These are phyloP conservation scores for Rousettus leschenaultii DNA, from an alignment of 2,113 vertebrate genomes.

Conservation along the genomic window DNA sequence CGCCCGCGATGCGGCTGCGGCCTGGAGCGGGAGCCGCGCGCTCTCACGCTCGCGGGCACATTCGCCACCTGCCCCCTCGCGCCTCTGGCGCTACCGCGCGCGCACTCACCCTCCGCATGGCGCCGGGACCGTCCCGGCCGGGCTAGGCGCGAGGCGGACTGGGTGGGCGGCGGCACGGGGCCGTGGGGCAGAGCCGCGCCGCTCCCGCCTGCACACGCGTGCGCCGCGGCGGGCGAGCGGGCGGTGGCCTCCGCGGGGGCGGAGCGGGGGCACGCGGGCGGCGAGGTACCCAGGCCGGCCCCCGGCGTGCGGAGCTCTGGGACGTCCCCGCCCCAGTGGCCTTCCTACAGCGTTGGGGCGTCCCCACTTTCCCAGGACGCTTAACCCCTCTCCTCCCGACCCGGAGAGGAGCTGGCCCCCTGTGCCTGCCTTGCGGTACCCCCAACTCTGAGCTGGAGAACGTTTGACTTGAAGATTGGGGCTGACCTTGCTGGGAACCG, in stretches of 20 bases:
- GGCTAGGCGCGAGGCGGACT: not conserved
- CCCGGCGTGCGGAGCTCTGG: not conserved
- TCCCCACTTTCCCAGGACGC: not conserved
- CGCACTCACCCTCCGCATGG: constrained; percentile 64
- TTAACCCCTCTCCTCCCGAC: not conserved
- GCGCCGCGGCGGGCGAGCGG: not conserved
- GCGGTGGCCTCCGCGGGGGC: not conserved
- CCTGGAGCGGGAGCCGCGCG: not conserved
- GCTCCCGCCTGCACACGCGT: constrained; percentile 40
- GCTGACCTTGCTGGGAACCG: not conserved
- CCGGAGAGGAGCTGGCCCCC: not conserved
- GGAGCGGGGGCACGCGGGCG: not conserved
- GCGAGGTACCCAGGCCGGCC: not conserved
- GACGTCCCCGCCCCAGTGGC: not conserved
- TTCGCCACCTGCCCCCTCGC: not conserved
- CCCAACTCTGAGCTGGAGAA: not conserved
- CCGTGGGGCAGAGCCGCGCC: not conserved
- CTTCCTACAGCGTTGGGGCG: no score
- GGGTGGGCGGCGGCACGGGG: not conserved
- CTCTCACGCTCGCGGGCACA: not conserved
- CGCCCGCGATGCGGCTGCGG: no score
- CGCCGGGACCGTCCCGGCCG: not conserved
- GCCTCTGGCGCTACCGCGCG: not conserved
- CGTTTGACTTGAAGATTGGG: not conserved
- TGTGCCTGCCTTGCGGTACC: not conserved